Conservation (phyloP, 2,888 invertebrate species). For the Scelioninae gen. 1 region DNA sequence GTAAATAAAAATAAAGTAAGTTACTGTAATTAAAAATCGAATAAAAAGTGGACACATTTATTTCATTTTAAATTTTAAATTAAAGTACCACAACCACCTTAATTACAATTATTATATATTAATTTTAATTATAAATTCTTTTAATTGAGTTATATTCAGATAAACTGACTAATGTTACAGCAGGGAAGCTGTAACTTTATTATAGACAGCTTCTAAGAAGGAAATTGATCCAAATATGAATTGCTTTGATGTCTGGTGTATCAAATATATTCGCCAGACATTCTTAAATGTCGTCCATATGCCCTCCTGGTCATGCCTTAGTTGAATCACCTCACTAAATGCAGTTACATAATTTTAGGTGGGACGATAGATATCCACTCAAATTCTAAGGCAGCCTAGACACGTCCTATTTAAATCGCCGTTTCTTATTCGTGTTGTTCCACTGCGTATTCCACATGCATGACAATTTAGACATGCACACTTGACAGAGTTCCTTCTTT, state of each 20-base stretch:
- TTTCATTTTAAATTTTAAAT: too few species aligned
- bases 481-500: slow-evolving; percentile 11
- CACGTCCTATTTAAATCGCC: slow-evolving; percentile 71
- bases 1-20: too few species aligned
- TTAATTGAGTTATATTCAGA: too few species aligned
- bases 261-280: slow-evolving; percentile 31
- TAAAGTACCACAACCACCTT: too few species aligned
- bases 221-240: slow-evolving; percentile 16
- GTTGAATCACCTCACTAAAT: slow-evolving; percentile 78
- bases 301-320: slow-evolving; percentile 67
- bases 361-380: slow-evolving; percentile 74
- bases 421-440: slow-evolving; percentile 42
- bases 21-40: too few species aligned
- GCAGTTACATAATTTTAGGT: slow-evolving; percentile 80
- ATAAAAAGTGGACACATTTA: too few species aligned
- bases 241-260: slow-evolving; percentile 36
- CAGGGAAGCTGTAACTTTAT: neutral
- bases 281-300: slow-evolving; percentile 16
- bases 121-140: too few species aligned
- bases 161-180: too few species aligned
- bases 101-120: too few species aligned
- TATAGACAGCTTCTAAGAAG: neutral
- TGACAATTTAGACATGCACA: slow-evolving; percentile 14
- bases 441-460: slow-evolving; percentile 25
- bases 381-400: slow-evolving; percentile 72